These are phyloP conservation scores for Helogale parvula DNA, from an alignment of 2,113 vertebrate species.

Conservation along the genomic window DNA sequence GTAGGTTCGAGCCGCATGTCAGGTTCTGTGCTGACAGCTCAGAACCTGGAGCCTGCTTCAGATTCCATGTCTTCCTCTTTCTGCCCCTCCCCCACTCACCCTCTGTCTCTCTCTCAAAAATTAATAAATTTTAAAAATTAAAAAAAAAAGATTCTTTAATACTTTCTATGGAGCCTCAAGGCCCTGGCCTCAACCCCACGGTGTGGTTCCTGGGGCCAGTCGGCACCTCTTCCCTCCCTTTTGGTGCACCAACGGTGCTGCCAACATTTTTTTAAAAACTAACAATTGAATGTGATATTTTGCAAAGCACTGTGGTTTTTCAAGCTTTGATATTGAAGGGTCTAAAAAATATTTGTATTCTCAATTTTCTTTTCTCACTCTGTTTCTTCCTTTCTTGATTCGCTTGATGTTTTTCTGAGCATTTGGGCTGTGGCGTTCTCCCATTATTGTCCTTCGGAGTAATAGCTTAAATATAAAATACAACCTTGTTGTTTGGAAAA, in stretches of 20 bases:
- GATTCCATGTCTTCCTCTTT: too few relatives aligned
- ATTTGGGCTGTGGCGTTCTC: neutral
- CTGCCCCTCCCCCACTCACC: too few relatives aligned
- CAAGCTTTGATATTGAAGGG: conserved; percentile 28
- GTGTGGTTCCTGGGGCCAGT: conserved; percentile 38
- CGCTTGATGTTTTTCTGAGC: conserved; percentile 33
- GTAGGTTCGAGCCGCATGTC: too few relatives aligned
- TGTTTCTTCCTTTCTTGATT: conserved; percentile 12
- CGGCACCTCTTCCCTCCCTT: conserved; percentile 9
- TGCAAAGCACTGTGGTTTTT: conserved; percentile 57
- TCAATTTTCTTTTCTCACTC: conserved; percentile 4
- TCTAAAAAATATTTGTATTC: conserved; percentile 56
- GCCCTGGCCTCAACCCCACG: neutral
- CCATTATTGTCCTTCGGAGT: conserved; percentile 1
- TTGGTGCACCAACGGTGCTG: neutral
- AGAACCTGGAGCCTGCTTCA: too few relatives aligned
- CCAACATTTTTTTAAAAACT: neutral
- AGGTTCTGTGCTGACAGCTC: too few relatives aligned
- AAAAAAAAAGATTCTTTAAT: neutral
- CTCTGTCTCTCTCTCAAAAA: too few relatives aligned
- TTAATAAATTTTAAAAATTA: neutral
- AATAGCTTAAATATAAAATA: conserved; percentile 41
- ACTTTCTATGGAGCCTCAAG: neutral
- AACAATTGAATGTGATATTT: conserved; percentile 65
- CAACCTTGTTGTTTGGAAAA: conserved; percentile 56